These are phyloP conservation scores for Esox niger DNA, from an alignment of 2,113 vertebrate species.

Conservation along the genomic window DNA sequence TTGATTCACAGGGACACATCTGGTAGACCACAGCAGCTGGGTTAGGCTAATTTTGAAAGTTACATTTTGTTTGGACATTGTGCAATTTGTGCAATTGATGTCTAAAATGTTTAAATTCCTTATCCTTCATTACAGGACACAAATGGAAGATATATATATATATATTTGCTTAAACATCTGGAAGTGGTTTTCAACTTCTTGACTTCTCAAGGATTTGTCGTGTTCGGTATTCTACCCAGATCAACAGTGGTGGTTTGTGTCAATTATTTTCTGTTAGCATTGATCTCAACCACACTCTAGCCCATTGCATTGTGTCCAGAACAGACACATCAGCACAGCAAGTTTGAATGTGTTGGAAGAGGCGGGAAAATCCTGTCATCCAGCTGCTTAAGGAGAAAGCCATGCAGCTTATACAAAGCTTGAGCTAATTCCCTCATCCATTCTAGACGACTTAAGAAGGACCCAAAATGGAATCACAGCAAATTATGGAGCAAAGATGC, in stretches of 20 bases:
- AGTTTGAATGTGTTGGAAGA: conserved; percentile 29
- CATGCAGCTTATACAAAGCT: conserved; percentile 65
- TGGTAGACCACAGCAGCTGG: too few relatives aligned
- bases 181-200: not conserved
- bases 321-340: conserved; percentile 12
- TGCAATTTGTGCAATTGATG: too few relatives aligned
- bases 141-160: too few relatives aligned
- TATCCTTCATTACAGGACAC: too few relatives aligned
- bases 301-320: conserved; percentile 14
- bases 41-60: too few relatives aligned
- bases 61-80: too few relatives aligned
- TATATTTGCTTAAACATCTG: not conserved
- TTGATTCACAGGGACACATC: too few relatives aligned
- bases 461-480: conserved; percentile 44
- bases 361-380: conserved; percentile 47
- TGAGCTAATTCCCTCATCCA: conserved; percentile 60
- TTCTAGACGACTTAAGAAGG: conserved; percentile 54
- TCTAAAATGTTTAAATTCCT: too few relatives aligned
- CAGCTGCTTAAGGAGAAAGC: conserved; percentile 57
- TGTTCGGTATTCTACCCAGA: too few relatives aligned
- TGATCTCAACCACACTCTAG: not conserved
- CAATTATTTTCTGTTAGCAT: not conserved
- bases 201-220: not conserved
- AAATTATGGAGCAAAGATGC: conserved; percentile 45
- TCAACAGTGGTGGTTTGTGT: not conserved